phyloP scores from a whole-genome alignment of 2,797 vertebrate genomes.

The Hippoglossus hippoglossus region DNA sequence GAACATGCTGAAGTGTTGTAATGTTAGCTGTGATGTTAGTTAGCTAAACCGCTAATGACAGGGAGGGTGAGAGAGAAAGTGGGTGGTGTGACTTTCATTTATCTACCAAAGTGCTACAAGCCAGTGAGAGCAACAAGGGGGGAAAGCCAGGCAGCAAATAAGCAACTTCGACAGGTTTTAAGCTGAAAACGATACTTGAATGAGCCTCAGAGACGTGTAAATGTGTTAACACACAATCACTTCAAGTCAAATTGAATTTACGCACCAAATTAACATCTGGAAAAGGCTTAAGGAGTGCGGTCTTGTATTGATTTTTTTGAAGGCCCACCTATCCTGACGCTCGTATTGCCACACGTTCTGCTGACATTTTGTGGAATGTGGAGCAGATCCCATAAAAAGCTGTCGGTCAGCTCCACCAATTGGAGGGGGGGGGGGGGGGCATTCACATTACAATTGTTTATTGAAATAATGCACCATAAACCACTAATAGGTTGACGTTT shows the following conservation, averaged over 20 bases:
- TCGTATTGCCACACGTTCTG: neutral
- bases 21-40: slow-evolving; percentile 75
- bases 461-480: slow-evolving; percentile 11
- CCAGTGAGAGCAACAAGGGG: slow-evolving; percentile 28
- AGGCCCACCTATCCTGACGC: neutral
- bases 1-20: slow-evolving; percentile 80
- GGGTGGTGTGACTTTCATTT: slow-evolving; percentile 74
- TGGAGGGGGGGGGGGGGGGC: neutral
- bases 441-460: neutral
- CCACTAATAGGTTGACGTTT: slow-evolving; percentile 6
- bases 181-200: slow-evolving; percentile 51
- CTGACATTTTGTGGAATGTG: slow-evolving; percentile 24
- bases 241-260: no score
- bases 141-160: slow-evolving; percentile 47
- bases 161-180: slow-evolving; percentile 44
- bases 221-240: neutral
- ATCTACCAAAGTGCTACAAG: slow-evolving; percentile 49
- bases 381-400: slow-evolving; percentile 17
- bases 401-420: slow-evolving; percentile 5
- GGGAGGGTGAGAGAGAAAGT: slow-evolving; percentile 67
- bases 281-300: neutral
- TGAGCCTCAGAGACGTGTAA: slow-evolving; percentile 1
- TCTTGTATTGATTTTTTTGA: slow-evolving; percentile 1
- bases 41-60: slow-evolving; percentile 56
- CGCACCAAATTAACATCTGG: neutral